Percentiles rank a stretch among this genome's conserved stretches.
Conservation (phyloP, 2,888 invertebrate species). For the Caenorhabditis sp. region DNA sequence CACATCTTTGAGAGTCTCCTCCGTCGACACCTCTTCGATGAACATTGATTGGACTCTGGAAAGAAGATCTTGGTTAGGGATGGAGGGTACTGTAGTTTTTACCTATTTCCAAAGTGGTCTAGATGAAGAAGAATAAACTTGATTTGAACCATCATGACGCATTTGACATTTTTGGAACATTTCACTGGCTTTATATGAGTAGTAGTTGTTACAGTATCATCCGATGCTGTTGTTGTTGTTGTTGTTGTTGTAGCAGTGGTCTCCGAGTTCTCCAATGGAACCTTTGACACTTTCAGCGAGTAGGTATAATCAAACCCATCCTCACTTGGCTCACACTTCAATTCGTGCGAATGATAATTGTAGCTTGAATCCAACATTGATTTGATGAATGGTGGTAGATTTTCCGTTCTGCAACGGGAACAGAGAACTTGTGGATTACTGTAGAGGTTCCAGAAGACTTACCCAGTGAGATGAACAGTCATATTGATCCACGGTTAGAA, state of each 20-base stretch:
- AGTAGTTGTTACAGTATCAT: not conserved
- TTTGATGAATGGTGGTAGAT: constrained; percentile 1
- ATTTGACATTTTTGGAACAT: not conserved
- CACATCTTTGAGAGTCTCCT: not conserved
- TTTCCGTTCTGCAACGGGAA: not conserved
- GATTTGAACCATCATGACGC: constrained; percentile 1
- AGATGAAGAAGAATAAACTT: not conserved
- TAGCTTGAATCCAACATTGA: not conserved
- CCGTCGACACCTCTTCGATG: not conserved
- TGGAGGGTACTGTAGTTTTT: too few species aligned
- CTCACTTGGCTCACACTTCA: not conserved
- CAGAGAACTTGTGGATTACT: too few species aligned
- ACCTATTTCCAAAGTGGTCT: not conserved
- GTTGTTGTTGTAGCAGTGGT: not conserved
- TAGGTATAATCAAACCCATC: not conserved
- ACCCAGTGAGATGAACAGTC: too few species aligned
- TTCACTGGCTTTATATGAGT: not conserved
- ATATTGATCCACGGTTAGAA: too few species aligned
- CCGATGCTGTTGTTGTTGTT: not conserved
- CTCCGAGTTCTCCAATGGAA: too few species aligned
- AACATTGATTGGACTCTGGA: not conserved
- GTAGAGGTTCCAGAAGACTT: too few species aligned
- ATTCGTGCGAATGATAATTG: constrained; percentile 5
- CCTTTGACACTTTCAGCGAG: not conserved
- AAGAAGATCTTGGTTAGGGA: too few species aligned